phyloP scores from a whole-genome alignment of 2,797 vertebrate species.

The Enteromius mattozi region DNA sequence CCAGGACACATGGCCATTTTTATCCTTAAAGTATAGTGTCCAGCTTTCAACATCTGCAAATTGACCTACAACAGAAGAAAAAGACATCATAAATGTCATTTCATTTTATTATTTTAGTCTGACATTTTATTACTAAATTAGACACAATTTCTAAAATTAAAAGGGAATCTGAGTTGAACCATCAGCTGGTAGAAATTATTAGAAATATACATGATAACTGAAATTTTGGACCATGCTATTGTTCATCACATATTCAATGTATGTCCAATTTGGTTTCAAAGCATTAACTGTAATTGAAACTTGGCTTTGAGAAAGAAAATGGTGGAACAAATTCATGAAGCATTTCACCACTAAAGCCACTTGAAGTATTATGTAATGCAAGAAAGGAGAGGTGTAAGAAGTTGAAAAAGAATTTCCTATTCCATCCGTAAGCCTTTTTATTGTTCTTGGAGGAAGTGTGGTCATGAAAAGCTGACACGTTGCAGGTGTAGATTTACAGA shows the following conservation, averaged over 20 bases:
- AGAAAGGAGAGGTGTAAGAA: neutral
- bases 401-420: constrained; percentile 1
- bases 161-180: neutral
- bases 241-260: neutral
- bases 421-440: constrained; percentile 20
- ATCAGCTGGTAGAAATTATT: neutral
- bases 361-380: constrained; percentile 18
- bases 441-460: constrained; percentile 29
- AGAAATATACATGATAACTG: neutral
- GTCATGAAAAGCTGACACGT: constrained; percentile 2
- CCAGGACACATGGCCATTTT: constrained; percentile 33
- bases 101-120: neutral
- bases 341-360: constrained; percentile 18
- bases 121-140: neutral
- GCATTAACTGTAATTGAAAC: neutral
- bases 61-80: constrained; percentile 20
- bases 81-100: neutral
- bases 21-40: constrained; percentile 12
- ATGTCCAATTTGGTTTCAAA: neutral
- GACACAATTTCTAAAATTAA: neutral
- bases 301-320: neutral
- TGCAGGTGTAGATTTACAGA: constrained; percentile 13
- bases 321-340: neutral
- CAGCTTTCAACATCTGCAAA: constrained; percentile 10
- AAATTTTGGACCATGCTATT: neutral